Evolutionary conservation across 2,888 invertebrate species (phyloP).

Genomic region (Lamproptera curius): DNA sequence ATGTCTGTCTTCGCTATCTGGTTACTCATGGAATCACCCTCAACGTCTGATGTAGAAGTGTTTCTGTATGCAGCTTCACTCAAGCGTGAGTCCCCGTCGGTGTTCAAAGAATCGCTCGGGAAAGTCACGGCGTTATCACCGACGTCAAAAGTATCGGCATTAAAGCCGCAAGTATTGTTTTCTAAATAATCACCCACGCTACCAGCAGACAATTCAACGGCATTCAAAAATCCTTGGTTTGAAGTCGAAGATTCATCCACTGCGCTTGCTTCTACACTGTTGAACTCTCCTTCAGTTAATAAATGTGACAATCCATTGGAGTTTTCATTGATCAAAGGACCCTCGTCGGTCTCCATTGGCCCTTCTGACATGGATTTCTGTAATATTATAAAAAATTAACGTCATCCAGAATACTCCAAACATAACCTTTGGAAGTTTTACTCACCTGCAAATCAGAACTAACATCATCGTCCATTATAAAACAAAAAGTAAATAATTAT

Average conservation of each 20-base stretch:
- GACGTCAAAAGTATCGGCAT: slow-evolving; percentile 61
- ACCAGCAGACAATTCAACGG: slow-evolving; percentile 66
- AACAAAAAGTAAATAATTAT: too few relatives aligned
- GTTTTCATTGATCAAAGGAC: slow-evolving; percentile 66
- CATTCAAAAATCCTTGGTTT: slow-evolving; percentile 68
- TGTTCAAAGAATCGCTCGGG: slow-evolving; percentile 59
- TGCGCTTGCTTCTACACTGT: slow-evolving; percentile 61
- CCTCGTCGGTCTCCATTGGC: slow-evolving; percentile 68
- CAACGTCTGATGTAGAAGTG: slow-evolving; percentile 47
- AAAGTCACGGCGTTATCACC: slow-evolving; percentile 69
- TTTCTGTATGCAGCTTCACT: slow-evolving; percentile 50
- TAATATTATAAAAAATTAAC: slow-evolving; percentile 25
- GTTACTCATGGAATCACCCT: slow-evolving; percentile 50
- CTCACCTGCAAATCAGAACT: slow-evolving; percentile 65
- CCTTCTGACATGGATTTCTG: slow-evolving; percentile 64
- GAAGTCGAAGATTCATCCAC: slow-evolving; percentile 69
- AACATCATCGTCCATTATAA: slow-evolving; percentile 54
- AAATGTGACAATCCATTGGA: slow-evolving; percentile 69
- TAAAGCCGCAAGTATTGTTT: slow-evolving; percentile 57
- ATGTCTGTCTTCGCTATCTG: slow-evolving; percentile 38
- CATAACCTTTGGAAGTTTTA: slow-evolving; percentile 6
- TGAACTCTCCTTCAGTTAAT: slow-evolving; percentile 66
- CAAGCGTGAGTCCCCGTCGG: slow-evolving; percentile 61
- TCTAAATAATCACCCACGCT: slow-evolving; percentile 70
- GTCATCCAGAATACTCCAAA: neutral